Percentiles rank a stretch among this genome's conserved stretches.
phyloP scores from a whole-genome alignment of 2,888 invertebrate genomes.

The Pristionchus fissidentatus region DNA sequence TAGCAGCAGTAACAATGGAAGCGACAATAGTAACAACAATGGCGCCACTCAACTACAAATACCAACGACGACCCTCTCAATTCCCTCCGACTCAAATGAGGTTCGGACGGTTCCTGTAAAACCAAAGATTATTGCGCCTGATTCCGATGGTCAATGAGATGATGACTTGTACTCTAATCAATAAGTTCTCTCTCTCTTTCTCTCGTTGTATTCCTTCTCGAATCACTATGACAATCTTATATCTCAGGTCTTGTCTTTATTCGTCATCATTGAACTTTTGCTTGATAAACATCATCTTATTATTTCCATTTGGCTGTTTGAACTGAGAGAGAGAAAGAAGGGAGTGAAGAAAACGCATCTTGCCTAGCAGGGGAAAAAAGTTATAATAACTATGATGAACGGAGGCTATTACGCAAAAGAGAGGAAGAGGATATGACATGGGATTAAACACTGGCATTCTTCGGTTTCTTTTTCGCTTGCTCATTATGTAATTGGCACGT shows the following conservation, averaged over 20 bases:
- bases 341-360: slow-evolving; percentile 10
- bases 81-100: not conserved
- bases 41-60: too few relatives aligned
- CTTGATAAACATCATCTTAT: slow-evolving; percentile 31
- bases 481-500: not conserved
- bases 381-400: slow-evolving; percentile 8
- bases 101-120: slow-evolving; percentile 25
- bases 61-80: too few relatives aligned
- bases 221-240: slow-evolving; percentile 4
- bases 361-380: not conserved
- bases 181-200: not conserved
- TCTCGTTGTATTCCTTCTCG: not conserved
- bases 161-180: not conserved
- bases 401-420: slow-evolving; percentile 14
- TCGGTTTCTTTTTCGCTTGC: not conserved
- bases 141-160: not conserved
- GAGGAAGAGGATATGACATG: not conserved
- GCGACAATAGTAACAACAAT: not conserved
- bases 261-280: slow-evolving; percentile 37
- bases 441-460: not conserved
- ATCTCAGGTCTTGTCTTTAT: slow-evolving; percentile 25
- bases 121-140: not conserved
- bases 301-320: not conserved
- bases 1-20: not conserved
- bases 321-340: not conserved